Conservation (phyloP, 2,888 invertebrate species). For the Hetaerina titia region DNA sequence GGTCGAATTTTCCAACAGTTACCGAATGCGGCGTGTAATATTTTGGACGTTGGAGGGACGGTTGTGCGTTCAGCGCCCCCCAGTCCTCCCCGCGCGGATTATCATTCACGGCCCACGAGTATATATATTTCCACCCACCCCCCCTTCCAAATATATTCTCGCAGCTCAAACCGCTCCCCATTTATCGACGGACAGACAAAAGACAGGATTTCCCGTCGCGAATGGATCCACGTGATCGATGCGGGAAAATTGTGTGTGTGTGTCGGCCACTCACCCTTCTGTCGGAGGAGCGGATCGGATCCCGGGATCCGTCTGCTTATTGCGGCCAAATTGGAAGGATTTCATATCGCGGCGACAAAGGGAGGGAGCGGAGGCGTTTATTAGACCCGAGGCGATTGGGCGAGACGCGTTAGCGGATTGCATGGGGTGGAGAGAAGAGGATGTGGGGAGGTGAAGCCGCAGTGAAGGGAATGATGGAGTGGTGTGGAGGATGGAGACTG, state of each 20-base stretch:
- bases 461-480: background rate
- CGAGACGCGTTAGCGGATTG: background rate
- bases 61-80: too few species aligned
- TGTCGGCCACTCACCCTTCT: background rate
- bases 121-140: background rate
- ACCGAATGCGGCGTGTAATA: too few species aligned
- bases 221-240: background rate
- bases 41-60: too few species aligned
- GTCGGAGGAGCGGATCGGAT: background rate
- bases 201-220: background rate
- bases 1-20: too few species aligned
- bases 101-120: too few species aligned
- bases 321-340: conserved; percentile 51
- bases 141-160: background rate
- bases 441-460: background rate
- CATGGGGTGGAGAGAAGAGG: background rate
- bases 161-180: background rate
- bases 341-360: conserved; percentile 6
- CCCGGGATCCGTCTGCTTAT: background rate
- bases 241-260: background rate
- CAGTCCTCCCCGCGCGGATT: too few species aligned
- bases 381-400: background rate
- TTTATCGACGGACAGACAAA: background rate
- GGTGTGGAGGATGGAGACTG: background rate
- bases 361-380: background rate